phyloP scores from a whole-genome alignment of 30 jellyfish, hydroid and myxozoan species.

The Nemopilema nomurai region DNA sequence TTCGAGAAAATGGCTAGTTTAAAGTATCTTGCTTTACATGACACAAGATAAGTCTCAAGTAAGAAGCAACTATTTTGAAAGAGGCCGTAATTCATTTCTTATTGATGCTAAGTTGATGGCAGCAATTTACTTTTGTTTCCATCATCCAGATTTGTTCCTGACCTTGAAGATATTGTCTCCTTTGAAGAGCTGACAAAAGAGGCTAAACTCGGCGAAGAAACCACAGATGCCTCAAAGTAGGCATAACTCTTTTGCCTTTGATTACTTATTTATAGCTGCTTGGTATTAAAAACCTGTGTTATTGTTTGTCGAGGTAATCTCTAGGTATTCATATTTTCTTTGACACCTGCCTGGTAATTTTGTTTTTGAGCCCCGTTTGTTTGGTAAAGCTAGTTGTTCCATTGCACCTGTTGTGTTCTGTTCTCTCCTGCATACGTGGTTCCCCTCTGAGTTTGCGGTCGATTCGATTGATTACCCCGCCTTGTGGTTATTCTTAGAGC shows the following conservation, averaged over 20 bases:
- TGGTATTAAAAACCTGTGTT: not conserved
- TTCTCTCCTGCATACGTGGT: not conserved
- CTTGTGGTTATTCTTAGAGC: not conserved
- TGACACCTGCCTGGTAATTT: not conserved
- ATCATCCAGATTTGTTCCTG: constrained; percentile 81
- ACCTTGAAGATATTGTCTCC: constrained; percentile 87
- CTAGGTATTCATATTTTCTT: not conserved
- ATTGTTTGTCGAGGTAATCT: not conserved
- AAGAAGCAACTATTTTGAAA: too few species aligned
- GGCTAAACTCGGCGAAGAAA: constrained; percentile 82
- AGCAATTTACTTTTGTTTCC: not conserved
- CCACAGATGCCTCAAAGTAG: constrained; percentile 88
- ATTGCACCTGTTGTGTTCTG: not conserved
- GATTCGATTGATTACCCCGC: not conserved
- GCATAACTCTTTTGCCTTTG: not conserved
- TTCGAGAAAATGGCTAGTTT: too few species aligned
- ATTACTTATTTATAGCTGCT: not conserved
- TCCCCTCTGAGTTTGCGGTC: not conserved
- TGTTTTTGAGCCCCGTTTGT: not conserved
- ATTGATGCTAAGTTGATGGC: not conserved
- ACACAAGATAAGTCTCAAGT: too few species aligned
- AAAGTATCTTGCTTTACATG: too few species aligned
- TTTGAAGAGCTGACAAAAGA: constrained; percentile 88
- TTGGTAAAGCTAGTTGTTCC: not conserved
- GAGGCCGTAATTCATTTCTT: too few species aligned